Conservation (phyloP, 2,888 invertebrate species). For the Yponomeuta malinellus region DNA sequence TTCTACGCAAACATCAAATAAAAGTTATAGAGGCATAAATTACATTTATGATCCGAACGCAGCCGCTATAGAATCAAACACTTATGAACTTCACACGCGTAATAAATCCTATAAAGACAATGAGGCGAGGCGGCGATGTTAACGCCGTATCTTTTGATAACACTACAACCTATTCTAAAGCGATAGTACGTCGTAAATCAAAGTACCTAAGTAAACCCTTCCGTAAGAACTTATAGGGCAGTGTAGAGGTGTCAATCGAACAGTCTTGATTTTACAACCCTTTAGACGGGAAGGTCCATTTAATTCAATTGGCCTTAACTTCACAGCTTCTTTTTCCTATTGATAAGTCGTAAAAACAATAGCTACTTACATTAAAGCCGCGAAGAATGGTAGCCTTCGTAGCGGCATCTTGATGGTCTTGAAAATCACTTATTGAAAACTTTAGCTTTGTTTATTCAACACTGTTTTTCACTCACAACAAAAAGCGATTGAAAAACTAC, state of each 20-base stretch:
- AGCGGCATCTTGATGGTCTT: constrained; percentile 37
- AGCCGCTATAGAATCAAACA: constrained; percentile 32
- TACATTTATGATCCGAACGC: constrained; percentile 32
- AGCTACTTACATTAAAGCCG: constrained; percentile 55
- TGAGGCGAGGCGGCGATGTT: constrained; percentile 29
- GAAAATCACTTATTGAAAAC: constrained; percentile 17
- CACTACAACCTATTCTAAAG: background rate
- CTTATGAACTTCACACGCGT: constrained; percentile 33
- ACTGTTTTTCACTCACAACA: constrained; percentile 39
- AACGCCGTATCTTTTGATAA: constrained; percentile 6
- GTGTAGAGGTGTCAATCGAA: constrained; percentile 25
- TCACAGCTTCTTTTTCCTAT: background rate
- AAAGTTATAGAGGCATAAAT: constrained; percentile 26
- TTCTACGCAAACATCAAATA: background rate
- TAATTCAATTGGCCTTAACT: constrained; percentile 5
- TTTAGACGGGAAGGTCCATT: constrained; percentile 9
- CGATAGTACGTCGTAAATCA: constrained; percentile 30
- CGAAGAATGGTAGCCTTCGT: constrained; percentile 45
- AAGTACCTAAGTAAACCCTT: constrained; percentile 37
- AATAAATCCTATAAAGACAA: constrained; percentile 43
- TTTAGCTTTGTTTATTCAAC: constrained; percentile 32
- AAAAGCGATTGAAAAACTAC: constrained; percentile 26
- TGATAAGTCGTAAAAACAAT: background rate
- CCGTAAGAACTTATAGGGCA: constrained; percentile 24
- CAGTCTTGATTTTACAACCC: constrained; percentile 15